phyloP scores from a whole-genome alignment of 2,888 invertebrate species.

The Tetropium fuscum region DNA sequence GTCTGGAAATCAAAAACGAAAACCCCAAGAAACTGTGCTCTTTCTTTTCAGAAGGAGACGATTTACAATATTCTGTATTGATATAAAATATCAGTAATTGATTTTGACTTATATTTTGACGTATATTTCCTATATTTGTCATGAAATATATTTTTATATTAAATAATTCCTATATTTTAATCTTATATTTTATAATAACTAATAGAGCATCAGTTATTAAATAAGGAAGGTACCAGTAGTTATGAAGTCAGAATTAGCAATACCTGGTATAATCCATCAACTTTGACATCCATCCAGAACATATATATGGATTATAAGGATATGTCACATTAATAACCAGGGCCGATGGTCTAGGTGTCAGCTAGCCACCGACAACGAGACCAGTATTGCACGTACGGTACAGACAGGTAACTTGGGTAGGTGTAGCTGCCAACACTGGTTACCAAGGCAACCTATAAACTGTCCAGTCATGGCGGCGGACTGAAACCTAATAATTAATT shows the following conservation, averaged over 20 bases:
- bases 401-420: constrained; percentile 57
- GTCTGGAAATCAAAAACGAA: too few relatives aligned
- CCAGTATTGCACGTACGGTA: constrained; percentile 21
- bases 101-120: too few relatives aligned
- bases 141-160: too few relatives aligned
- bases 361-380: constrained; percentile 28
- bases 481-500: constrained; percentile 65
- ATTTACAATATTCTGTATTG: too few relatives aligned
- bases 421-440: constrained; percentile 57
- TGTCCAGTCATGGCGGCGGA: constrained; percentile 62
- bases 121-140: too few relatives aligned
- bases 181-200: too few relatives aligned
- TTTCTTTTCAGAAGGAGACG: too few relatives aligned
- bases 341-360: constrained; percentile 30
- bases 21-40: too few relatives aligned
- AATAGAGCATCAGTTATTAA: constrained; percentile 19
- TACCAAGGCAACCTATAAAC: constrained; percentile 59
- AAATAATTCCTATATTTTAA: too few relatives aligned
- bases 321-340: constrained; percentile 23
- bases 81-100: too few relatives aligned
- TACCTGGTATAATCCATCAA: constrained; percentile 26
- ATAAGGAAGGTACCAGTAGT: constrained; percentile 9
- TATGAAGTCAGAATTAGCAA: constrained; percentile 25
- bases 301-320: constrained; percentile 27
- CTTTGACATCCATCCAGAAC: constrained; percentile 27